These are phyloP conservation scores for Danio kyathit DNA, from an alignment of 2,797 vertebrate genomes.

Conservation along the genomic window DNA sequence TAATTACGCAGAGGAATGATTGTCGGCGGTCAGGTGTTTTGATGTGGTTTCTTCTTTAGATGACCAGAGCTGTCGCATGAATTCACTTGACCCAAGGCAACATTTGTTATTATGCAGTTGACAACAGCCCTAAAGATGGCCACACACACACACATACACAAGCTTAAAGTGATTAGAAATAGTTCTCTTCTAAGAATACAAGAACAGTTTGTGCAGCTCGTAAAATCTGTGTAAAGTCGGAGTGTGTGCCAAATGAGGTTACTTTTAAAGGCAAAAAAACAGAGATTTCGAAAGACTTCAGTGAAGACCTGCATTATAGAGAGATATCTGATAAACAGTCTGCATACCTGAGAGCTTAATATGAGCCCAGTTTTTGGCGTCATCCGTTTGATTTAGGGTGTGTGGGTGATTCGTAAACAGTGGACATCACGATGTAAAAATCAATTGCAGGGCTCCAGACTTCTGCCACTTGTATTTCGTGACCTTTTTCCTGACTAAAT, in stretches of 20 bases:
- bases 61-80: background rate
- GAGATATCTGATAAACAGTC: background rate
- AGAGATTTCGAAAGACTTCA: background rate
- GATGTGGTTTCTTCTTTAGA: constrained; percentile 10
- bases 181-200: background rate
- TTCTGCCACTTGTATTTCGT: too few relatives aligned
- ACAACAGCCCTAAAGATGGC: background rate
- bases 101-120: background rate
- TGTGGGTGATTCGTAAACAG: background rate
- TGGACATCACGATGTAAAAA: too few relatives aligned
- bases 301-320: background rate
- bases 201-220: constrained; percentile 9
- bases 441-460: too few relatives aligned
- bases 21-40: constrained; percentile 21
- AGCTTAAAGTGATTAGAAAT: constrained; percentile 25
- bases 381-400: background rate
- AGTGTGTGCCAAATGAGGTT: constrained; percentile 6
- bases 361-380: background rate
- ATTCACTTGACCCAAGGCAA: background rate
- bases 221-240: constrained; percentile 15
- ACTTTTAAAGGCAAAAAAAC: background rate
- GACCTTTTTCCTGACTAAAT: too few relatives aligned
- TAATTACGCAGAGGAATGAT: constrained; percentile 65
- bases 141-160: background rate
- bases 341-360: background rate